Evolutionary conservation across 35 echinoderm and acorn worm species (phyloP), one percentile per base, ranked within the genome.

Genomic region (Lytechinus variegatus): DNA sequence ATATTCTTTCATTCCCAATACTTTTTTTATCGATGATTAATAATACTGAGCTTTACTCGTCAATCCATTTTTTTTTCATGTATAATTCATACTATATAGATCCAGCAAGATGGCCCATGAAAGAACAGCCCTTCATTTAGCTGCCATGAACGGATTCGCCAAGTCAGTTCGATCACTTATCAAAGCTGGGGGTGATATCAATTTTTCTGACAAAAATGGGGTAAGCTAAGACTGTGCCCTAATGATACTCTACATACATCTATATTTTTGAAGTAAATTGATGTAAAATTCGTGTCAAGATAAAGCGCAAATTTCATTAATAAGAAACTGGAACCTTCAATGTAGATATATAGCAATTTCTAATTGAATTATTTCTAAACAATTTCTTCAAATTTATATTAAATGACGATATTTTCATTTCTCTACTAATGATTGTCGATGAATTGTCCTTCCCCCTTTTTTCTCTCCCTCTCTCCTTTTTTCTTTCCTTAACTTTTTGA

Each of bases 91-190:
- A n/a, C n/a, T 9, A 7, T 79, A n/a, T 79, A 79, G 66, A 79
- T 79, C 66, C 66, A 79, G 66, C 19, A 79, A n/a, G 16, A 90
- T 52, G 28, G 28, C 88, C 0, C 6, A 90, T 13, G 88, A 54
- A 52, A 90, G 52, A 90, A 90, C 88, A 54, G 88, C 88, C 21
- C 88, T 90, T 12, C 88, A 90, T 44, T 90, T 52, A 12, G 88
- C 88, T 90, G 88, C 88, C 88, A 33, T 44, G 28, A 90, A 90
- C 28, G 88, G 88, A 28, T 90, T 19, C 8, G 27, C 52, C 6
- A 44, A 90, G 88, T 10, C 88, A 90, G 88, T 90, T 44, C 88
- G 52, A 54, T 44, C 88, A 4, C 88, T 90, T 19, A 12, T 90
- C 29, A 90, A 90, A 28, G 88, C 88, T 54, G 88, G 88, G 16